Base-by-base conservation (phyloP, 1,140 invertebrate genomes). In the Diuraphis noxia region DNA sequence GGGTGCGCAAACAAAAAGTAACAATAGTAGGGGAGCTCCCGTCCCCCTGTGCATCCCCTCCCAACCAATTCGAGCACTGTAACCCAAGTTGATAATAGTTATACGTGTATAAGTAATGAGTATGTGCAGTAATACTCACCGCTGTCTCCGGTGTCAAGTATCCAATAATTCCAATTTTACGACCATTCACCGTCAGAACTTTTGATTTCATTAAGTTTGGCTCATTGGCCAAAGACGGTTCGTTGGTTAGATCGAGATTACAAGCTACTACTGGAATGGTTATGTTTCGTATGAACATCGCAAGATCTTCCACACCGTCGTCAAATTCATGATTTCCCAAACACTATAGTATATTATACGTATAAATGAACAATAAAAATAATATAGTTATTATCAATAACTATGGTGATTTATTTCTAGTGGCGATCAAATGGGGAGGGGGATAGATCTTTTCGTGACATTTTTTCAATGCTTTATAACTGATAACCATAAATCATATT, bases 311-410 rank as follows among this genome's bases (percentile, higher is more conserved):
- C 0, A 97, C 94, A 1, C 97, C 97, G 91, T 97, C 95, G 93
- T 99, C 98, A 93, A 99, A 98, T 94, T 99, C 98, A 93, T 99
- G 98, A 93, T 99, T 99, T 41, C 98, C 98, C 88, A 99, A 94
- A 30, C 96, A 96, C 97, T 98, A 94, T 89, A 94, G 94, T 93
- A 94, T 93, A 93, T n/a, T 72, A 72, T n/a, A 5, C 1, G 13
- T 13, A 30, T 10, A 63, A 63, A 63, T 63, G 4, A 30, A 63
- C 4, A 30, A 13, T 30, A 63, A 56, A n/a, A n/a, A n/a, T 17
- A 63, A 30, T 63, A n/a, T 23, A 21, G 21, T 23, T 52, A 25
- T 23, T 52, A 52, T 8, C 49, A 30, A 7, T 52, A 25, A 6
- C 8, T 25, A 52, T 52, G 7, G 8, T 52, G 25, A 25, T 52